These are phyloP conservation scores for Linepithema humile DNA, from an alignment of 1,140 invertebrate species.

Conservation along the genomic window DNA sequence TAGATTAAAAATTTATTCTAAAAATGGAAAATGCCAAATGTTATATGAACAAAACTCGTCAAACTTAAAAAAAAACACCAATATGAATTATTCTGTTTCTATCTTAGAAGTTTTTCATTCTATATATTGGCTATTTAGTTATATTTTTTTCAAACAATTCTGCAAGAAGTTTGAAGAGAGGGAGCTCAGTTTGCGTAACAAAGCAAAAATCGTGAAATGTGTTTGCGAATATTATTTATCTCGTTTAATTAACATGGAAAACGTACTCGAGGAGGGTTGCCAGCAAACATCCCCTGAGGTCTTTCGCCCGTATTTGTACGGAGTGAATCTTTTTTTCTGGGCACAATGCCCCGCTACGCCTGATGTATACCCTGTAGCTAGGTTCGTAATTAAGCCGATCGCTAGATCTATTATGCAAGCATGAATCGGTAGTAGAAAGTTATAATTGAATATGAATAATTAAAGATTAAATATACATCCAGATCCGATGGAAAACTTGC, in stretches of 20 bases:
- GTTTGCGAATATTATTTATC: constrained; percentile 50
- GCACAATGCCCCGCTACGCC: constrained; percentile 50
- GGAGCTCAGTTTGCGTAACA: neutral
- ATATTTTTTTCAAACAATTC: neutral
- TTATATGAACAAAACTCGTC: no score
- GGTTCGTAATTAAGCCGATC: constrained; percentile 55
- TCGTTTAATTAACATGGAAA: constrained; percentile 60
- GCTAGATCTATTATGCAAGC: constrained; percentile 64
- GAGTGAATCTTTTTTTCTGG: constrained; percentile 43
- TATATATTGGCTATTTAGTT: neutral
- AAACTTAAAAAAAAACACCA: no score
- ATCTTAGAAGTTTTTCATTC: neutral
- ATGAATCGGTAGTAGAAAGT: constrained; percentile 57
- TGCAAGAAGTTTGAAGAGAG: neutral
- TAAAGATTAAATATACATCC: constrained; percentile 46
- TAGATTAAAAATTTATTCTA: no score
- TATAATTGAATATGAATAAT: constrained; percentile 72
- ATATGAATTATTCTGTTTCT: neutral
- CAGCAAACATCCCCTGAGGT: constrained; percentile 15
- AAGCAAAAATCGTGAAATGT: constrained; percentile 24
- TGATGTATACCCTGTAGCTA: constrained; percentile 48
- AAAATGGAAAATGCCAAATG: no score
- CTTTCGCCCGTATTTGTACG: constrained; percentile 56
- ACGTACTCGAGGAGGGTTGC: constrained; percentile 16
- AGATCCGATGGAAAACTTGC: neutral